Evolutionary conservation across 2,113 vertebrate species (phyloP), one percentile per base, ranked within the genome.

Genomic region (Mormyrus iriodes): DNA sequence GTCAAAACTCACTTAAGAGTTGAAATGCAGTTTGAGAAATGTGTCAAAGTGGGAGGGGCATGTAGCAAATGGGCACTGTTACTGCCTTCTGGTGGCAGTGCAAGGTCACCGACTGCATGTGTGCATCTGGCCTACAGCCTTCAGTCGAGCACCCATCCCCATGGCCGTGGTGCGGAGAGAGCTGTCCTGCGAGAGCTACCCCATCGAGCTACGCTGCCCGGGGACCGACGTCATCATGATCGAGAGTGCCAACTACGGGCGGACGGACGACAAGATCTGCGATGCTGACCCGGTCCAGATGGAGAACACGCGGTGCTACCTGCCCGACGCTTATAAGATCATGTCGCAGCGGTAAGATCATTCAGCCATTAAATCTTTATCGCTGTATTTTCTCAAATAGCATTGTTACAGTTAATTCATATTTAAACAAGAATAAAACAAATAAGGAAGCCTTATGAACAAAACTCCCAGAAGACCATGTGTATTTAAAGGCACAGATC

Each of bases 221-320:
- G 98, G 98, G 92, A 99, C 98, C 4, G 98, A 99, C 52, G 98
- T 99, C 93, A 99, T 99, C 95, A 99, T 99, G 98, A 99, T 99
- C 0, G 98, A 99, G 95, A 99, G 98, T 91, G 98, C 98, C 96
- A 99, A 99, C 97, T 99, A 99, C 0, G 98, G 98, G 61, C 97
- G 98, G 93, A 99, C 98, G 0, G 98, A 99, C 17, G 98, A 99
- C 95, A 99, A 99, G 95, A 99, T 99, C 93, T 99, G 98, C 90
- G 98, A 99, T 94, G 99, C 98, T 0, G 98, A 99, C 94, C 98
- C 98, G 1, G 98, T 97, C 92, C 98, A 99, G 95, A 99, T 99
- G 98, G 98, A 99, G 95, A 99, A 99, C 94, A 99, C 98, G 35
- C 96, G 97, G 51, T 99, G 98, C 94, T 99, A 99, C 95, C 96